phyloP scores from a whole-genome alignment of 2,113 vertebrate genomes.

The Ramphastos sulfuratus region DNA sequence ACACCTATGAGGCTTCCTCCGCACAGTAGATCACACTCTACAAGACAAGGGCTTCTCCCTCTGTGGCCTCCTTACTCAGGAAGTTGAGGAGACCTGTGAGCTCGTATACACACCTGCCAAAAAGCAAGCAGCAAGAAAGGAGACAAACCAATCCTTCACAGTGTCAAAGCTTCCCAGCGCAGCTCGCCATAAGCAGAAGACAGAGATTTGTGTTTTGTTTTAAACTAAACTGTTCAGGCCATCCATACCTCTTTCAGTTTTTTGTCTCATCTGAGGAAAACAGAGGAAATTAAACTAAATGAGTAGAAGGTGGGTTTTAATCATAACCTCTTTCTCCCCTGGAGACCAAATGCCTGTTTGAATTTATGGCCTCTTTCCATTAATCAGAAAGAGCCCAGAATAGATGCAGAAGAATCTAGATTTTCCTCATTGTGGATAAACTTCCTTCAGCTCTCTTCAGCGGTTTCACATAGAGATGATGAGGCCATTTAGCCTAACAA shows the following conservation, averaged over 20 bases:
- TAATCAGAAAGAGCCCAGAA: neutral
- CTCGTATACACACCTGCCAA: neutral
- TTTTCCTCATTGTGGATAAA: neutral
- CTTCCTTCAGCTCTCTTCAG: neutral
- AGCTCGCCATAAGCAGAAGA: neutral
- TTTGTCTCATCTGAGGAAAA: neutral
- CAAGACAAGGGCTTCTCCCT: neutral
- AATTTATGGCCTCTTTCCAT: constrained; percentile 8
- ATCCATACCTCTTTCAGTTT: neutral
- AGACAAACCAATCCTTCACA: neutral
- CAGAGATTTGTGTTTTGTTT: neutral
- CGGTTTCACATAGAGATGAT: neutral
- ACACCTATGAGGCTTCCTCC: neutral
- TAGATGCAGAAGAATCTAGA: neutral
- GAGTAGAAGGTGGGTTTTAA: neutral
- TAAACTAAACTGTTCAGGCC: neutral
- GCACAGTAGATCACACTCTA: neutral
- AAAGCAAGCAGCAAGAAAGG: neutral
- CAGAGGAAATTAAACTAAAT: neutral
- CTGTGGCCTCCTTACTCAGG: neutral
- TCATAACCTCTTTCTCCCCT: neutral
- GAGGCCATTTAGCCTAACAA: constrained; percentile 20
- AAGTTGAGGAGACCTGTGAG: neutral
- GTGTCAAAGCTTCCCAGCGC: neutral
- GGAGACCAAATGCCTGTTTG: neutral